Base-by-base conservation (phyloP, 1,140 invertebrate genomes). In the Heliothis subflexa region DNA sequence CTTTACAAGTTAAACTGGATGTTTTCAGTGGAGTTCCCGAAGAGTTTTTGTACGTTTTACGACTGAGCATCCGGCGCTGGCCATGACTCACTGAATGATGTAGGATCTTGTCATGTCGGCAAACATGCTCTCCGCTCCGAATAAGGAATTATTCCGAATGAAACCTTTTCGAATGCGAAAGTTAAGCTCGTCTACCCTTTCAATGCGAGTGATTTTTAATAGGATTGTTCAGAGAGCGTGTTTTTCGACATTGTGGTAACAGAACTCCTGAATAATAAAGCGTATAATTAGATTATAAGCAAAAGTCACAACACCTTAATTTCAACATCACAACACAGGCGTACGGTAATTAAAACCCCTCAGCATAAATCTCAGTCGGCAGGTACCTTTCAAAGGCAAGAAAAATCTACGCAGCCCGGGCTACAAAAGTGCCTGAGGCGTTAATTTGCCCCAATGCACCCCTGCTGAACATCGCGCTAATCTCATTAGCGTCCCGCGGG, bases 1-100 rank as follows among this genome's bases (percentile, higher is more conserved):
- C 85, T 89, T 87, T 82, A 80, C 84, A 86, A 88, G 83, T 87
- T 85, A 84, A 85, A 86, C 83, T 84, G 70, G 81, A 85, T 87
- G 85, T 88, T 86, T 88, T 82, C 81, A 80, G 75, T 70, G 64
- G 85, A 88, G 77, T 87, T 83, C 62, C 81, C 80, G 57, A 68
- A 72, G 75, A 85, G 79, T 86, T 88, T 90, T 83, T 85, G 81
- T 84, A 85, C 78, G 73, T 79, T 80, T 81, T 81, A 81, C 72
- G 80, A 75, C 25, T 55, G 52, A 54, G 52, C 59, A 33, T 72
- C 40, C 57, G 55, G 49, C n/a, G 59, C 79, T 40, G 54, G 55
- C 25, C 52, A 68, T 77, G 74, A 77, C 28, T 77, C 74, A 77
- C 74, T 45, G 49, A 66, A 68, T 66, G 74, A 68, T 77, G 62